Conservation (phyloP, 2,888 invertebrate species). For the Epiblema foenella region DNA sequence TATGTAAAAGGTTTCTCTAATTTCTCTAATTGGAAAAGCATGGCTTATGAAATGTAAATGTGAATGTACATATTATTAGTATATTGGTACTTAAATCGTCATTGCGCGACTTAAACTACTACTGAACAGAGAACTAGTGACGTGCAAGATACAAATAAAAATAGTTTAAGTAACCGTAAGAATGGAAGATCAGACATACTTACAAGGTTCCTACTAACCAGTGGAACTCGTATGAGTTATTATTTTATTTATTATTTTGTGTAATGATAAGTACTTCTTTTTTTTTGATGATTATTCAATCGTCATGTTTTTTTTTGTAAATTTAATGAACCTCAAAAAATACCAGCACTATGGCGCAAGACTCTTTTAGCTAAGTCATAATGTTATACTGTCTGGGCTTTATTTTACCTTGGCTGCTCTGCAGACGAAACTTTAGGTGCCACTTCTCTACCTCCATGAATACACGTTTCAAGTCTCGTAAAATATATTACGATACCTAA, state of each 20-base stretch:
- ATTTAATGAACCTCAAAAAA: not conserved
- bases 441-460: not conserved
- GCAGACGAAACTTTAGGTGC: not conserved
- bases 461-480: not conserved
- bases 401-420: slow-evolving; percentile 1
- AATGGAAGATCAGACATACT: too few species aligned
- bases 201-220: too few species aligned
- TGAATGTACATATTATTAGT: too few species aligned
- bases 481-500: not conserved
- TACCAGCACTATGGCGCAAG: not conserved
- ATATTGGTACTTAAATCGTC: not conserved
- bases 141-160: too few species aligned
- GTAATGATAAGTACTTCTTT: too few species aligned
- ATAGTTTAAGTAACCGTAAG: too few species aligned
- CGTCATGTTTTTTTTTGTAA: not conserved
- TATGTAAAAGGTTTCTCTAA: slow-evolving; percentile 29
- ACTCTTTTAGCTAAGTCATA: not conserved
- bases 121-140: too few species aligned
- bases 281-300: too few species aligned
- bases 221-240: too few species aligned
- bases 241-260: too few species aligned
- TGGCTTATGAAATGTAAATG: slow-evolving; percentile 9
- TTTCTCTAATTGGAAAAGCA: slow-evolving; percentile 27
- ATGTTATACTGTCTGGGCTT: not conserved
- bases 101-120: not conserved